phyloP scores from a whole-genome alignment of 2,888 invertebrate genomes.

The Oxystoma pomonae region DNA sequence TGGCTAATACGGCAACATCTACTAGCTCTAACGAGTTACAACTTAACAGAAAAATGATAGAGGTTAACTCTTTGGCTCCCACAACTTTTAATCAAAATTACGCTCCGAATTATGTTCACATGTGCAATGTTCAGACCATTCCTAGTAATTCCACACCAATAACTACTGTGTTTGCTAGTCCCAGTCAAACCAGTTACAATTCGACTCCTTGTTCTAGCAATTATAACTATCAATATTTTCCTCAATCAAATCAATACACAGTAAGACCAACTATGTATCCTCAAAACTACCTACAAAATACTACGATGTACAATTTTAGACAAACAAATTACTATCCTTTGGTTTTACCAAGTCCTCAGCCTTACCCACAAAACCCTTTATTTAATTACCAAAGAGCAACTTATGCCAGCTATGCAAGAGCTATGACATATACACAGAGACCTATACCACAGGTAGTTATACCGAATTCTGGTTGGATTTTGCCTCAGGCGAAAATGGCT shows the following conservation, averaged over 20 bases:
- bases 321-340: conserved; percentile 19
- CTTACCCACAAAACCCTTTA: conserved; percentile 4
- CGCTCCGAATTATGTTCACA: background rate
- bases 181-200: background rate
- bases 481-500: conserved; percentile 8
- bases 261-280: conserved; percentile 18
- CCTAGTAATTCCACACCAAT: background rate
- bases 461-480: conserved; percentile 12
- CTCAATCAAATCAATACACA: conserved; percentile 20
- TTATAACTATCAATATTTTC: conserved; percentile 18
- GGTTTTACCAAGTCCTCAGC: conserved; percentile 10
- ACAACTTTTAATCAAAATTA: background rate
- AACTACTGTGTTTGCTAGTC: background rate
- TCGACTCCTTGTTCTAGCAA: background rate
- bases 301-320: conserved; percentile 17
- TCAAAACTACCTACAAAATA: conserved; percentile 19
- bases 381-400: conserved; percentile 9
- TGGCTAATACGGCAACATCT: background rate
- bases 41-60: background rate
- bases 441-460: conserved; percentile 12
- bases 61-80: background rate
- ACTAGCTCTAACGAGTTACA: too few relatives aligned
- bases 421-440: conserved; percentile 14
- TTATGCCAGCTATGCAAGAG: conserved; percentile 10
- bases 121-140: background rate